phyloP scores from a whole-genome alignment of 2,888 invertebrate species.

The Volucella bombylans region DNA sequence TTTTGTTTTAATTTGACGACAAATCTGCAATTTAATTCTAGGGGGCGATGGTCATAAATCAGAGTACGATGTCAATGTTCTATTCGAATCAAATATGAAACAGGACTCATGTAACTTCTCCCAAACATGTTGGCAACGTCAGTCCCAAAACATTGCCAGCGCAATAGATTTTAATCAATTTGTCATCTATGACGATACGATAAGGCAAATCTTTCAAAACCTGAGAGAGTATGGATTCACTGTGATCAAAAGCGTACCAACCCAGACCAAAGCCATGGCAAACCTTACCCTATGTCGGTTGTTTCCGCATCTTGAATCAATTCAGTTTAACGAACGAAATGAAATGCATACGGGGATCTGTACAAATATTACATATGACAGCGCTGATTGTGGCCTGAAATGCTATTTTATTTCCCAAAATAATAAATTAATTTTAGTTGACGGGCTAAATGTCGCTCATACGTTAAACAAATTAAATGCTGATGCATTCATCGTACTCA shows the following conservation, averaged over 20 bases:
- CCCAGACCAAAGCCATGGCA: conserved; percentile 40
- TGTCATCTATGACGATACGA: conserved; percentile 77
- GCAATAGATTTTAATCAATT: conserved; percentile 24
- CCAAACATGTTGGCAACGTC: conserved; percentile 2
- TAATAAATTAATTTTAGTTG: conserved; percentile 86
- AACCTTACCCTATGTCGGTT: conserved; percentile 22
- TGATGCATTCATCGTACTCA: conserved; percentile 84
- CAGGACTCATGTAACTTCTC: neutral
- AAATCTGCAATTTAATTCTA: conserved; percentile 75
- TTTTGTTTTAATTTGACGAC: neutral
- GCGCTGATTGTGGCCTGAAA: conserved; percentile 49
- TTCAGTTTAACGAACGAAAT: conserved; percentile 21
- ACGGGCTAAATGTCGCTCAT: conserved; percentile 87
- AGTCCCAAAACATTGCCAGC: neutral
- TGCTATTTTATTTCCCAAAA: conserved; percentile 36
- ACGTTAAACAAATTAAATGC: conserved; percentile 83
- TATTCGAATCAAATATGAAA: neutral
- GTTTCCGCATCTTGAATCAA: conserved; percentile 38
- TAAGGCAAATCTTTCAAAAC: conserved; percentile 82
- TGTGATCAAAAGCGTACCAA: conserved; percentile 75
- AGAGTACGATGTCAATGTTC: conserved; percentile 75
- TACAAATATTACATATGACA: conserved; percentile 41
- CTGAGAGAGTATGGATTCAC: conserved; percentile 74
- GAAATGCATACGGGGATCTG: conserved; percentile 49
- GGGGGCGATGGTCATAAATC: conserved; percentile 84